phyloP scores from a whole-genome alignment of 1,140 invertebrate genomes.

The Lordiphosa stackelbergi region DNA sequence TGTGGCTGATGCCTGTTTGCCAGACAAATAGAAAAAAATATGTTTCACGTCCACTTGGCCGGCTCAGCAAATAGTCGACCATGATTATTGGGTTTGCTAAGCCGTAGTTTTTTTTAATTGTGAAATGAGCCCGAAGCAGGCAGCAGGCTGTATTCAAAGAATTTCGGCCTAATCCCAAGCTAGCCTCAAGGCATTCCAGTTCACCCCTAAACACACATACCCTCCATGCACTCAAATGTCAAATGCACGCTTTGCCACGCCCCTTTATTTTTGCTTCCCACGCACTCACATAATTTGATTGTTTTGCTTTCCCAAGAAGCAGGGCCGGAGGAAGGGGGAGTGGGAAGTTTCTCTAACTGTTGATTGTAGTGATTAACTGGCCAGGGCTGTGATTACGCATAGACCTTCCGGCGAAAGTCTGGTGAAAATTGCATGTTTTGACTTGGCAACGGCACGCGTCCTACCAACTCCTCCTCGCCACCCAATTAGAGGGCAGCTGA shows the following conservation, averaged over 20 bases:
- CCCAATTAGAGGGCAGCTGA: conserved; percentile 44
- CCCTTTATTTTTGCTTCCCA: conserved; percentile 33
- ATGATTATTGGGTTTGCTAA: conserved; percentile 26
- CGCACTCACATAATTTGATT: conserved; percentile 63
- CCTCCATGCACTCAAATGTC: conserved; percentile 20
- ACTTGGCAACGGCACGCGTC: conserved; percentile 44
- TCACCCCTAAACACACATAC: conserved; percentile 9
- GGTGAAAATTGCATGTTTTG: conserved; percentile 69
- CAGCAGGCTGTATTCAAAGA: conserved; percentile 1
- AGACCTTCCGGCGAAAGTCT: conserved; percentile 46
- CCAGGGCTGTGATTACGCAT: conserved; percentile 37
- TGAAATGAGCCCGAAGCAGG: conserved; percentile 46
- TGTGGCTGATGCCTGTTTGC: conserved; percentile 29
- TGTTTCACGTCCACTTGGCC: conserved; percentile 64
- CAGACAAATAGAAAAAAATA: conserved; percentile 61
- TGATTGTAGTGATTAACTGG: conserved; percentile 74
- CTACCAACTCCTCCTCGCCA: not conserved
- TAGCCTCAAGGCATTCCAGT: conserved; percentile 40
- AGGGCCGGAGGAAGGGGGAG: conserved; percentile 1
- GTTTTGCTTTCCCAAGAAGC: conserved; percentile 34
- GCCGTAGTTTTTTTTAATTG: conserved; percentile 42
- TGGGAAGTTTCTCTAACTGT: conserved; percentile 40
- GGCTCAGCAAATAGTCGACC: conserved; percentile 38
- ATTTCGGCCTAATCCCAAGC: conserved; percentile 31
- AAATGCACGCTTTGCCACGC: conserved; percentile 33